Conservation (phyloP, 2,113 vertebrate genomes). For the Anser brachyrhynchus region DNA sequence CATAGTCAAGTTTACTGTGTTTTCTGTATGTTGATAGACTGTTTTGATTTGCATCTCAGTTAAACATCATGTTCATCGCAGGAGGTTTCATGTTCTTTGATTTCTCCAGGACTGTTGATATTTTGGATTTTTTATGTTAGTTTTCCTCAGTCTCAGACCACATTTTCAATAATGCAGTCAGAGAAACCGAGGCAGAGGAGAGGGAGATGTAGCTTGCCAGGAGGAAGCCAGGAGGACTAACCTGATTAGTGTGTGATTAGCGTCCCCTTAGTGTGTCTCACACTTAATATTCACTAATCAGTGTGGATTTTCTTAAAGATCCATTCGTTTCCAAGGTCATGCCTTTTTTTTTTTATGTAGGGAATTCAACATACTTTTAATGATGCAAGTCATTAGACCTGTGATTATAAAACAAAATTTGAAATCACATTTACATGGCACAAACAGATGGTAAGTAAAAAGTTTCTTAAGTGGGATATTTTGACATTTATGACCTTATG, state of each 20-base stretch:
- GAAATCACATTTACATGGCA: neutral
- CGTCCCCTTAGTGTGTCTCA: neutral
- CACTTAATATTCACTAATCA: neutral
- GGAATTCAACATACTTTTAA: neutral
- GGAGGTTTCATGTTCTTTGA: neutral
- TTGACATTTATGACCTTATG: neutral
- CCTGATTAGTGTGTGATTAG: no score
- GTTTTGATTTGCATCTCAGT: neutral
- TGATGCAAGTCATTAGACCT: neutral
- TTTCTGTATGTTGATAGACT: neutral
- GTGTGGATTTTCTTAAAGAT: neutral
- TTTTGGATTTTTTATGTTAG: neutral
- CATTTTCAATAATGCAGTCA: neutral
- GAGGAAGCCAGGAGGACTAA: neutral
- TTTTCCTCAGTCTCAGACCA: neutral
- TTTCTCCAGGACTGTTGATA: neutral
- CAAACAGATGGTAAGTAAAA: neutral
- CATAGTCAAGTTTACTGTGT: neutral
- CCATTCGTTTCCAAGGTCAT: neutral
- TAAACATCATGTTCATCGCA: neutral
- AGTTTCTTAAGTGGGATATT: neutral
- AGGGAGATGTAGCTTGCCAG: neutral
- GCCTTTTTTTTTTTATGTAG: neutral
- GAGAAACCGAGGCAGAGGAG: neutral
- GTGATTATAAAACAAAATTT: neutral